These are phyloP conservation scores for Cardiocondyla obscurior DNA, from an alignment of 1,140 invertebrate species.

Conservation along the genomic window DNA sequence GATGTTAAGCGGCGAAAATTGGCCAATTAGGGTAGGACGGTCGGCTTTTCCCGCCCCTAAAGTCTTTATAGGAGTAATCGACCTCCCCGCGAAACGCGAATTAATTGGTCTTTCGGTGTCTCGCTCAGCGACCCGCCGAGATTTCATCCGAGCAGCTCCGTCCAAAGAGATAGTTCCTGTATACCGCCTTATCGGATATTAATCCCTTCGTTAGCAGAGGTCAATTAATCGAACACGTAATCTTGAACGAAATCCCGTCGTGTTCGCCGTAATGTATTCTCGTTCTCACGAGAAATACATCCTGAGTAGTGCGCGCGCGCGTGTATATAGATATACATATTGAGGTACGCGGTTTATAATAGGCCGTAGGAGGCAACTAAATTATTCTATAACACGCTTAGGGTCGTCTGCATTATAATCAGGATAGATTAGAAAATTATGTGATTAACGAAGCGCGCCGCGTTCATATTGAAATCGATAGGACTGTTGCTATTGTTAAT, in stretches of 20 bases:
- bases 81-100: slow-evolving; percentile 73
- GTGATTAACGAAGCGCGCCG: slow-evolving; percentile 15
- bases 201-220: slow-evolving; percentile 59
- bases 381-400: slow-evolving; percentile 76
- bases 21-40: slow-evolving; percentile 76
- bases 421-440: slow-evolving; percentile 45
- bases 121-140: slow-evolving; percentile 51
- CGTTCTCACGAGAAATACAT: not conserved
- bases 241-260: slow-evolving; percentile 46
- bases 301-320: slow-evolving; percentile 5
- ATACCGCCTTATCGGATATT: slow-evolving; percentile 56
- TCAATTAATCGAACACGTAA: slow-evolving; percentile 56
- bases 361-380: slow-evolving; percentile 66
- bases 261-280: slow-evolving; percentile 29
- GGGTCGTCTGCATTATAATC: slow-evolving; percentile 51
- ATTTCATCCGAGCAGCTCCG: slow-evolving; percentile 17
- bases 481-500: not conserved
- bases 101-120: slow-evolving; percentile 71
- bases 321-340: slow-evolving; percentile 52
- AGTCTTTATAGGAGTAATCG: slow-evolving; percentile 76
- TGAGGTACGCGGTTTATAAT: slow-evolving; percentile 37
- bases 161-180: slow-evolving; percentile 10
- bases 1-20: slow-evolving; percentile 80
- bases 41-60: slow-evolving; percentile 73
- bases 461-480: not conserved